These are phyloP conservation scores for Drosophila serrata DNA, from an alignment of 1,140 invertebrate species.

Conservation along the genomic window DNA sequence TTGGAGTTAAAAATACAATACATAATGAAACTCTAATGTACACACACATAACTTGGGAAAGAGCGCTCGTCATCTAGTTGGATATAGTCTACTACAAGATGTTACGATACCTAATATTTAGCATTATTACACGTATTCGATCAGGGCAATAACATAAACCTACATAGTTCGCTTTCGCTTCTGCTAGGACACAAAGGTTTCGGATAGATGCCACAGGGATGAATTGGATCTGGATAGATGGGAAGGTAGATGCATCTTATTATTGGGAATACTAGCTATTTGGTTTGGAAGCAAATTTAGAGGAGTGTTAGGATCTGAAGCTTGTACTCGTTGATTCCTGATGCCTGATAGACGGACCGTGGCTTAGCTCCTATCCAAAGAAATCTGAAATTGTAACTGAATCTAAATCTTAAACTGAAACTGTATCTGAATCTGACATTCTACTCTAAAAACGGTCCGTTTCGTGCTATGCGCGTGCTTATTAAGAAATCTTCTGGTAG, in stretches of 20 bases:
- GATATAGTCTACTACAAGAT: constrained; percentile 50
- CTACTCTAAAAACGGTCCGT: constrained; percentile 22
- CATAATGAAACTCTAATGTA: constrained; percentile 51
- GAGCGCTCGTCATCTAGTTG: constrained; percentile 51
- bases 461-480: constrained; percentile 65
- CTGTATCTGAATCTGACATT: background rate
- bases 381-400: background rate
- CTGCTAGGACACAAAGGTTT: constrained; percentile 1
- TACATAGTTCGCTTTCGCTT: constrained; percentile 1
- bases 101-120: constrained; percentile 36
- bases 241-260: constrained; percentile 13
- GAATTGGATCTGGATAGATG: constrained; percentile 22
- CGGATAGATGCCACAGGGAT: constrained; percentile 1
- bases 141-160: constrained; percentile 7
- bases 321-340: background rate
- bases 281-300: constrained; percentile 1
- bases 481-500: constrained; percentile 86
- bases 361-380: background rate
- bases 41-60: constrained; percentile 34
- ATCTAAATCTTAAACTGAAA: background rate
- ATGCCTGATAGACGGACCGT: constrained; percentile 4
- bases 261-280: constrained; percentile 2
- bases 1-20: constrained; percentile 39
- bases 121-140: constrained; percentile 11
- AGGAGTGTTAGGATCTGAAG: background rate